phyloP scores from a whole-genome alignment of 2,797 vertebrate genomes.

The Tapirus indicus region DNA sequence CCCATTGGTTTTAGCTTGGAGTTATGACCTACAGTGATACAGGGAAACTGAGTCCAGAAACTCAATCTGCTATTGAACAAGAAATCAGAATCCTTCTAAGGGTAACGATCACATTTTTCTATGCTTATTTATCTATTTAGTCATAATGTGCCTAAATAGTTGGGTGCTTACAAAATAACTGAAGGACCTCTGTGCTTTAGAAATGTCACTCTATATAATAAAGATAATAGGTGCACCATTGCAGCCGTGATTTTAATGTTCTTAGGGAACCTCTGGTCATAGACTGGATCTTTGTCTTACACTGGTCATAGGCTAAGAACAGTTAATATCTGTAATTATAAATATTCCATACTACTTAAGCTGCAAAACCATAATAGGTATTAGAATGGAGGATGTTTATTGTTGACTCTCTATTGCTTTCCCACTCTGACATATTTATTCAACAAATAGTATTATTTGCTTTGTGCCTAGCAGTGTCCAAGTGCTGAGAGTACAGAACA shows the following conservation, averaged over 20 bases:
- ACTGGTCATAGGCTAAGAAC: background rate
- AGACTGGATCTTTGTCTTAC: background rate
- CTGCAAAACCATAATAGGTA: background rate
- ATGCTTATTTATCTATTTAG: background rate
- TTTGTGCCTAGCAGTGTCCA: background rate
- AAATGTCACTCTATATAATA: background rate
- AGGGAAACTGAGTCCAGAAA: slow-evolving; percentile 97
- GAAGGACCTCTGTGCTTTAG: background rate
- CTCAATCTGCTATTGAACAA: slow-evolving; percentile 97
- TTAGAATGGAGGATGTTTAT: background rate
- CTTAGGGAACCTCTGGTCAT: background rate
- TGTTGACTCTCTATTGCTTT: slow-evolving; percentile 5
- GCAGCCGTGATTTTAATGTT: background rate
- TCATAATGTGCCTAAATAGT: background rate
- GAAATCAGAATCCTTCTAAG: slow-evolving; percentile 95
- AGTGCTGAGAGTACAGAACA: background rate
- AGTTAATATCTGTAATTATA: background rate
- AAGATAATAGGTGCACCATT: background rate
- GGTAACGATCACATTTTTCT: slow-evolving; percentile 87
- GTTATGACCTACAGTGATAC: slow-evolving; percentile 98
- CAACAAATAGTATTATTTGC: background rate
- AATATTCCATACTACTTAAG: background rate
- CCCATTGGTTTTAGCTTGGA: slow-evolving; percentile 92
- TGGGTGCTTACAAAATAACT: background rate
- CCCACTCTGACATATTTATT: background rate